phyloP scores from a whole-genome alignment of 2,797 vertebrate species.

The Acanthurus lineatus region DNA sequence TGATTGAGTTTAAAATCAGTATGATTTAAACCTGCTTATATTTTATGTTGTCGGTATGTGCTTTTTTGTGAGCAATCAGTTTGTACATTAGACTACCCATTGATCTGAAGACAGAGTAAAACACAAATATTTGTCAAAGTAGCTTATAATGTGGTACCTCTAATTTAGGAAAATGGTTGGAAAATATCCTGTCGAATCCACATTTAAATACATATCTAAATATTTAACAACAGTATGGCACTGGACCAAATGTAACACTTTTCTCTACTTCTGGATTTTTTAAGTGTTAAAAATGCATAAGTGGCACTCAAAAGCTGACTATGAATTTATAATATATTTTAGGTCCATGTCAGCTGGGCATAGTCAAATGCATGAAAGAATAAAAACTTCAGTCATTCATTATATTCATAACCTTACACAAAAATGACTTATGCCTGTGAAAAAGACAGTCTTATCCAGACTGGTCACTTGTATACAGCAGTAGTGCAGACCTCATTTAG shows the following conservation, averaged over 20 bases:
- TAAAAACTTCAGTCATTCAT: neutral
- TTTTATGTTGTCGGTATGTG: neutral
- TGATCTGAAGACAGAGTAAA: conserved; percentile 8
- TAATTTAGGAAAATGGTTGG: neutral
- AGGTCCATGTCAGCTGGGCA: neutral
- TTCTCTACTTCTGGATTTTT: neutral
- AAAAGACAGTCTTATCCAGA: neutral
- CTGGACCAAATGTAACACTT: no score
- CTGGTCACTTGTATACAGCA: neutral
- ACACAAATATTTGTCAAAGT: neutral
- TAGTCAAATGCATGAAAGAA: neutral
- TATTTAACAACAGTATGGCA: neutral
- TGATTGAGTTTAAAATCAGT: conserved; percentile 17
- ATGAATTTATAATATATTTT: neutral
- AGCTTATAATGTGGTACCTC: no score
- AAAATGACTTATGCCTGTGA: conserved; percentile 16
- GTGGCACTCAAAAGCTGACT: neutral
- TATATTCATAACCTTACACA: conserved; percentile 3
- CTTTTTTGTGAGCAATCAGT: neutral
- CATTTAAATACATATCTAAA: neutral
- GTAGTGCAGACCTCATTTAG: conserved; percentile 32
- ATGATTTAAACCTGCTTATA: conserved; percentile 1
- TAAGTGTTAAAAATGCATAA: neutral
- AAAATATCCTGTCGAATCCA: neutral
- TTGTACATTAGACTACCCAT: neutral